Conservation (phyloP, 2,888 invertebrate genomes). For the Auanema freiburgensis region DNA sequence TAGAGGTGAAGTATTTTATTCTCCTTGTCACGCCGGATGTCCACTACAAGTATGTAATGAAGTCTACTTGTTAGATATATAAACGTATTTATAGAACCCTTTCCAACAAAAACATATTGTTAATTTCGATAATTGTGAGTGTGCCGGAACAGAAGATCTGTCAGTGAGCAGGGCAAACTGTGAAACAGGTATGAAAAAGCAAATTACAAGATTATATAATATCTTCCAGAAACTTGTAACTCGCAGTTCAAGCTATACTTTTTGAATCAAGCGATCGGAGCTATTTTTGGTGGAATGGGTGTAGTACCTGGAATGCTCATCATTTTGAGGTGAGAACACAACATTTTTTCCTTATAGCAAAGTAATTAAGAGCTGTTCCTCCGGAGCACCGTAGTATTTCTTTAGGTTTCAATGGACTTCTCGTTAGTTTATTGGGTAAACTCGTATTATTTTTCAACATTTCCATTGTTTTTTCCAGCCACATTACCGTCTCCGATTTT, state of each 20-base stretch:
- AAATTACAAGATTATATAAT: background rate
- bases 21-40: constrained; percentile 65
- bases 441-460: background rate
- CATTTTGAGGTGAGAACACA: constrained; percentile 44
- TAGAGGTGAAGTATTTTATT: constrained; percentile 62
- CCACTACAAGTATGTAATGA: constrained; percentile 15
- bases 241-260: constrained; percentile 45
- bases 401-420: constrained; percentile 62
- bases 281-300: constrained; percentile 61
- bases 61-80: background rate
- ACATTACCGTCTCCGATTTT: constrained; percentile 65
- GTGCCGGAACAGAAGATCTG: constrained; percentile 35
- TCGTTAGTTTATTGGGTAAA: constrained; percentile 59
- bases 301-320: constrained; percentile 64
- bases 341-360: background rate
- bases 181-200: constrained; percentile 21
- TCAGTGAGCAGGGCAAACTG: constrained; percentile 58
- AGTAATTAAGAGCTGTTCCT: constrained; percentile 53
- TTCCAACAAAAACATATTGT: constrained; percentile 6
- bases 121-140: constrained; percentile 37
- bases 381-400: constrained; percentile 61
- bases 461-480: constrained; percentile 34
- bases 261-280: constrained; percentile 54
- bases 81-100: constrained; percentile 8
- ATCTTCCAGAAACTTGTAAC: constrained; percentile 42